These are phyloP conservation scores for Porites lutea DNA, from an alignment of 64 coral and sea anemone species.

Conservation along the genomic window DNA sequence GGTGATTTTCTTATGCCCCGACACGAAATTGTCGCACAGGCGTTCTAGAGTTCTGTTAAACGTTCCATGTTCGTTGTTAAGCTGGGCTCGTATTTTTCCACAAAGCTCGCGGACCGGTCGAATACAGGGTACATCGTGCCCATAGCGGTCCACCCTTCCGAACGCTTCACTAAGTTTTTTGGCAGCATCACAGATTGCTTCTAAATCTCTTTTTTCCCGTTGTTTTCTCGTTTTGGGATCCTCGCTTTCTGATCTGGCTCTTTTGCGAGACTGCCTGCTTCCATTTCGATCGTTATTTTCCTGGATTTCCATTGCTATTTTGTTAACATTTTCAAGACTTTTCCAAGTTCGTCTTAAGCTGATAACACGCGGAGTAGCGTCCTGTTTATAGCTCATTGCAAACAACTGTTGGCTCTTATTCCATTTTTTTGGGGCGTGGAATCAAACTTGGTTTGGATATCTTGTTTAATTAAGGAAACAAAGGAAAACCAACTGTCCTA, in stretches of 20 bases:
- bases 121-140: conserved; percentile 87
- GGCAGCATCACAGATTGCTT: conserved; percentile 67
- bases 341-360: conserved; percentile 71
- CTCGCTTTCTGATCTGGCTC: conserved; percentile 58
- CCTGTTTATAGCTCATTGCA: conserved; percentile 45
- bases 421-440: conserved; percentile 37
- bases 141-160: conserved; percentile 84
- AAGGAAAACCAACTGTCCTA: not conserved
- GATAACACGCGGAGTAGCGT: not conserved
- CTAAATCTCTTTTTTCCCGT: conserved; percentile 36
- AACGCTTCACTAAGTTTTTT: conserved; percentile 81
- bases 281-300: conserved; percentile 52
- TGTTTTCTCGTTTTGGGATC: conserved; percentile 38
- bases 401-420: conserved; percentile 3
- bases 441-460: not conserved
- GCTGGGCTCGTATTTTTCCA: conserved; percentile 77
- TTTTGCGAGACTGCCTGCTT: not conserved
- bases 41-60: conserved; percentile 84
- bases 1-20: conserved; percentile 65
- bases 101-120: conserved; percentile 88
- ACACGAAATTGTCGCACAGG: conserved; percentile 42
- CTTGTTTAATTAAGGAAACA: not conserved
- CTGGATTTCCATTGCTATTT: conserved; percentile 80
- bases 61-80: conserved; percentile 76
- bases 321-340: conserved; percentile 93